Percentiles rank a stretch among this genome's conserved stretches.
These are phyloP conservation scores for Aphidius gifuensis DNA, from an alignment of 1,140 invertebrate species.

Conservation along the genomic window DNA sequence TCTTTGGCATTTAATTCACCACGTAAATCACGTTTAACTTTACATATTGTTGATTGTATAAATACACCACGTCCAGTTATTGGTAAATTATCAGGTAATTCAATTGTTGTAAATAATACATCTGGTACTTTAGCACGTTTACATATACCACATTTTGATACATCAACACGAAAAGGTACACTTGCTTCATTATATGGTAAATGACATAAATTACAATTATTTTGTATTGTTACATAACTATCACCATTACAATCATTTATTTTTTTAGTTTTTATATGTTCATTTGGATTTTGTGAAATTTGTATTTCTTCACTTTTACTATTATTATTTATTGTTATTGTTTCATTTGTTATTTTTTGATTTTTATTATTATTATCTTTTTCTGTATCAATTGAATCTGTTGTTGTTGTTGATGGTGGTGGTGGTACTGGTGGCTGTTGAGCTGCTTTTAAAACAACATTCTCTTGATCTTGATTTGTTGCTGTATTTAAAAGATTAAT, in stretches of 20 bases:
- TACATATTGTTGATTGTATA: constrained; percentile 75
- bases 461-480: constrained; percentile 37
- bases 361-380: constrained; percentile 30
- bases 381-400: constrained; percentile 39
- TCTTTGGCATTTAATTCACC: constrained; percentile 90
- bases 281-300: constrained; percentile 12
- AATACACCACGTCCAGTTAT: constrained; percentile 72
- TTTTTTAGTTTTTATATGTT: constrained; percentile 25
- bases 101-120: constrained; percentile 84
- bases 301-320: constrained; percentile 32
- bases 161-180: constrained; percentile 68
- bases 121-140: constrained; percentile 84
- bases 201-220: constrained; percentile 64
- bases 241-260: constrained; percentile 49
- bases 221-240: constrained; percentile 26
- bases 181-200: constrained; percentile 73
- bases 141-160: constrained; percentile 55
- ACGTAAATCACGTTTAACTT: constrained; percentile 74
- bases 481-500: constrained; percentile 61
- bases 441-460: constrained; percentile 25
- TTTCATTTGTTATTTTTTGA: constrained; percentile 5
- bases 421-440: constrained; percentile 26
- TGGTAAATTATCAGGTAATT: constrained; percentile 72
- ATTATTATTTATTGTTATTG: constrained; percentile 4
- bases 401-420: constrained; percentile 13